Percentiles rank a stretch among this genome's conserved stretches.
phyloP scores from a whole-genome alignment of 2,113 vertebrate species.

The Lethenteron reissneri region DNA sequence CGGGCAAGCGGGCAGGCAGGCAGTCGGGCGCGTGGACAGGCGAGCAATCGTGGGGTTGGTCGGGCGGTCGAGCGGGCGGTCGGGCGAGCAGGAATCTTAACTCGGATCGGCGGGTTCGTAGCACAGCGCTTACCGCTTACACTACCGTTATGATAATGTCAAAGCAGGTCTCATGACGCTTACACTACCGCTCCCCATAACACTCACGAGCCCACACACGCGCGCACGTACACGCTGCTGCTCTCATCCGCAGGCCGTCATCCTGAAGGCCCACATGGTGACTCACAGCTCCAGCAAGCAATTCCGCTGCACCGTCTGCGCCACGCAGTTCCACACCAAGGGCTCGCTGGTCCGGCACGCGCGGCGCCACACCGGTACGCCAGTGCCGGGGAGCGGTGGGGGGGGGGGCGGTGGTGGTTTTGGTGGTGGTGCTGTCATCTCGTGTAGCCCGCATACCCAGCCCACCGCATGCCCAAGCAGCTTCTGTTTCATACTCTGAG shows the following conservation, averaged over 20 bases:
- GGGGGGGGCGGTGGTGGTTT: background rate
- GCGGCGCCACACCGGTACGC: conserved; percentile 67
- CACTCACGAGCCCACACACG: too few relatives aligned
- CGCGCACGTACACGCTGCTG: background rate
- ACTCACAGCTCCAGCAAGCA: conserved; percentile 83
- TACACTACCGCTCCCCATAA: too few relatives aligned
- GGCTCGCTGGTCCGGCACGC: conserved; percentile 86
- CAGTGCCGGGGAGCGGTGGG: background rate
- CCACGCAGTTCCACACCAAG: conserved; percentile 71
- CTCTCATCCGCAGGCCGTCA: conserved; percentile 38
- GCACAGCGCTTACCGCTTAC: too few relatives aligned
- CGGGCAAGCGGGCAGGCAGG: too few relatives aligned
- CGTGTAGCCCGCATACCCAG: background rate
- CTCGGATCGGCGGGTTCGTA: too few relatives aligned
- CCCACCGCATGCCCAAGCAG: background rate
- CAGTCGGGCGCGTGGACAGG: too few relatives aligned
- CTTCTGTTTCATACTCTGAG: too few relatives aligned
- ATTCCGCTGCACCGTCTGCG: conserved; percentile 66
- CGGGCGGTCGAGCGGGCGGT: too few relatives aligned
- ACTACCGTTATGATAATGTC: too few relatives aligned
- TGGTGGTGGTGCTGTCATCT: background rate
- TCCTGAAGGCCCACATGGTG: conserved; percentile 78
- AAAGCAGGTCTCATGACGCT: too few relatives aligned
- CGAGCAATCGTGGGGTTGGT: too few relatives aligned
- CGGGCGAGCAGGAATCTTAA: too few relatives aligned